Conservation (phyloP, 1,140 invertebrate genomes). For the Trichonephila inaurata region DNA sequence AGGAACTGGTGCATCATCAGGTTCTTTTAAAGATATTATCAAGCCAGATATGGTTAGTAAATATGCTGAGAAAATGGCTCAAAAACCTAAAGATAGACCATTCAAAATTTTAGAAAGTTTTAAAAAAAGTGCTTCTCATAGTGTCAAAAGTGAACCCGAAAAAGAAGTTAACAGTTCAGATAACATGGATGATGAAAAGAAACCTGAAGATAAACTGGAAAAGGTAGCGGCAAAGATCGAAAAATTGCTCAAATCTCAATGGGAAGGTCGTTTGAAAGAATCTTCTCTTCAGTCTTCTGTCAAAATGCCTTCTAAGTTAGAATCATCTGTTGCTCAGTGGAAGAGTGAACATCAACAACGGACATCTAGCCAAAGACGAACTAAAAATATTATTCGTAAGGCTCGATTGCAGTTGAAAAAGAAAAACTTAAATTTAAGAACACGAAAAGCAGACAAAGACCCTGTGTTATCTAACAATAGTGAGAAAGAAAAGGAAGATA, state of each 20-base stretch:
- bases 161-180: conserved; percentile 1
- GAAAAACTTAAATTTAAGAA: conserved; percentile 65
- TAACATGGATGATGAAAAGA: conserved; percentile 53
- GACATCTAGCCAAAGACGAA: conserved; percentile 64
- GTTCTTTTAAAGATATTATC: conserved; percentile 76
- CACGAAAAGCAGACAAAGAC: conserved; percentile 38
- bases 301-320: conserved; percentile 52
- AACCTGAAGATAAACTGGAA: conserved; percentile 68
- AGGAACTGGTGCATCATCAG: conserved; percentile 57
- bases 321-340: conserved; percentile 55
- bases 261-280: conserved; percentile 79
- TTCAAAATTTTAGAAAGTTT: conserved; percentile 48
- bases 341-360: conserved; percentile 73
- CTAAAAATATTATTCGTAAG: conserved; percentile 78
- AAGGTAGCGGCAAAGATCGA: conserved; percentile 80
- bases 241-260: conserved; percentile 79
- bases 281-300: conserved; percentile 12
- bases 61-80: conserved; percentile 78
- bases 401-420: conserved; percentile 79
- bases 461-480: neutral
- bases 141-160: conserved; percentile 50
- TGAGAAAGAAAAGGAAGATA: neutral
- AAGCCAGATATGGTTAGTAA: conserved; percentile 77
- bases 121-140: conserved; percentile 25
- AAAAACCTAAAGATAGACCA: conserved; percentile 77